Evolutionary conservation across 2,797 vertebrate genomes (phyloP), one percentile per base, ranked within the genome.

Genomic region (Lacerta bilineata): DNA sequence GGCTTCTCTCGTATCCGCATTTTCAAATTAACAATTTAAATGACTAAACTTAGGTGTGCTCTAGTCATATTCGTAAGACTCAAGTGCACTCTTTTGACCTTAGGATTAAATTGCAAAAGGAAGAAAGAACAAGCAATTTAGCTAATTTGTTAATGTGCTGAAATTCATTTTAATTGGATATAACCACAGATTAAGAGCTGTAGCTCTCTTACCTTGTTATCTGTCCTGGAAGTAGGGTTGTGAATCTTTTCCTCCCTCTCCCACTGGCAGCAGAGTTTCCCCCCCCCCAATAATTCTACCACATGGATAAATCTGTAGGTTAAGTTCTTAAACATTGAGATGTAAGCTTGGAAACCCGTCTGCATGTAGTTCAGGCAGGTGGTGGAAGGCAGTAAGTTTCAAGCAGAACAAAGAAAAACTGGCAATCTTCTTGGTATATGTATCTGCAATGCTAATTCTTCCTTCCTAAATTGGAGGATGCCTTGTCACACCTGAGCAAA

Each of bases 161-260:
- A 4, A 43, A 29, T 29, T 9, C 29, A 27, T 74, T 77, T 46
- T 74, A 83, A 78, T 88, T 88, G 80, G 74, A 75, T 41, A n/a
- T 20, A 87, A 27, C 27, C 15, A 59, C 27, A 7, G 8, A 18
- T 29, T 18, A 64, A 9, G 17, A 39, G n/a, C 18, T 74, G 8
- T 41, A 84, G 6, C 3, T 75, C 8, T 13, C 33, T 71, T 85
- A 76, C 33, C 15, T 29, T 85, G 29, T 15, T n/a, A 15, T n/a
- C 39, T 84, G 10, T 50, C 71, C 15, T 7, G 72, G 6, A 71
- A 84, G 25, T 84, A 75, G 23, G 46, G 46, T 36, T 74, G 10
- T 6, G 4, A 55, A 20, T 85, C 39, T 64, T 29, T 29, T 11
- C 10, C 25, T 27, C 9, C 55, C 41, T 9, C 25, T 27, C 6